A percentile compares a stretch with the other conserved stretches of the same genome.
Conservation (phyloP, 2,888 invertebrate genomes). For the Andrena bicolor region DNA sequence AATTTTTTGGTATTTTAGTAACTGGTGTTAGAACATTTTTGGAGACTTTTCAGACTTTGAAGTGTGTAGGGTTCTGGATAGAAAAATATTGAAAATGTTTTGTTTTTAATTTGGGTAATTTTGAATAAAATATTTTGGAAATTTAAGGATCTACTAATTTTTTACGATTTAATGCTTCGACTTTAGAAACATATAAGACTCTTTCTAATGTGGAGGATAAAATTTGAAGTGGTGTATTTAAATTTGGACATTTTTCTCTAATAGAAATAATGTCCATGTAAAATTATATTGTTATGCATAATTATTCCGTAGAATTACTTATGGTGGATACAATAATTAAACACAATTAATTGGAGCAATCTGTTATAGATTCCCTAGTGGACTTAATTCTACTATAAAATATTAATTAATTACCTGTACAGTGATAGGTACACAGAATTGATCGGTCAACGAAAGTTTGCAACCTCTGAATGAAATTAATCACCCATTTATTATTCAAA, state of each 20-base stretch:
- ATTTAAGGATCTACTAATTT: neutral
- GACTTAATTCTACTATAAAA: constrained; percentile 20
- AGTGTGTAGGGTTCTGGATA: neutral
- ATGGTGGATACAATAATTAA: constrained; percentile 1
- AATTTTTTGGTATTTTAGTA: neutral
- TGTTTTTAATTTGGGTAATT: neutral
- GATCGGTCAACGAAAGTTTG: neutral
- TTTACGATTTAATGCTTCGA: neutral
- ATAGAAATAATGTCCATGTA: neutral
- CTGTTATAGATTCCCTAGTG: constrained; percentile 18
- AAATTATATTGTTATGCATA: constrained; percentile 9
- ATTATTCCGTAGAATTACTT: constrained; percentile 5
- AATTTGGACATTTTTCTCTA: constrained; percentile 1
- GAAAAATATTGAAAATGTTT: neutral
- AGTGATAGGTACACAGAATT: neutral
- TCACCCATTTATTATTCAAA: constrained; percentile 6
- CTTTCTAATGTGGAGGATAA: neutral
- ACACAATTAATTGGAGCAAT: constrained; percentile 23
- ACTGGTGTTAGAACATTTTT: neutral
- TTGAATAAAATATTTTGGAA: neutral
- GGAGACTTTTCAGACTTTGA: neutral
- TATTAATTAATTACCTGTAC: constrained; percentile 24
- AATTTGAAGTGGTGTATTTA: neutral
- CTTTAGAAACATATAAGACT: neutral
- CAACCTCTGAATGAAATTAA: constrained; percentile 2